Evolutionary conservation across 2,888 invertebrate genomes (phyloP).

Genomic region (Arrhopalites spinosus): DNA sequence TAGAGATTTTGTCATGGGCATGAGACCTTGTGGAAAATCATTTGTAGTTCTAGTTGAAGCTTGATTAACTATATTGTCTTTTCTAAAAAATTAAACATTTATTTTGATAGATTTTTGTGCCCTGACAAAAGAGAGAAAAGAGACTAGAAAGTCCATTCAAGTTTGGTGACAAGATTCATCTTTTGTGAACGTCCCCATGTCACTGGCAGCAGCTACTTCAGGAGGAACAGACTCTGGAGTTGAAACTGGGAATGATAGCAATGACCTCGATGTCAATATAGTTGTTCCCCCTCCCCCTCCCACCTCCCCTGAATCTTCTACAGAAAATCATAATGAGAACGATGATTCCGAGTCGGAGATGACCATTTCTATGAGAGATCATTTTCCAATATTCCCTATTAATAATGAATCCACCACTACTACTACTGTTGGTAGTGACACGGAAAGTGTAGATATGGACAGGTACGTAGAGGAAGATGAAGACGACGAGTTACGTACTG

Average conservation of each 20-base stretch:
- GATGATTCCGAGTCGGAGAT: slow-evolving; percentile 38
- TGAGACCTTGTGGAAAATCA: too few species aligned
- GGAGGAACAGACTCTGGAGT: slow-evolving; percentile 68
- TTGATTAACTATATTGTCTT: too few species aligned
- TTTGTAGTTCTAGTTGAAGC: too few species aligned
- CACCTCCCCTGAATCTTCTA: slow-evolving; percentile 45
- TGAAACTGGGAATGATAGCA: slow-evolving; percentile 74
- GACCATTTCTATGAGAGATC: slow-evolving; percentile 2
- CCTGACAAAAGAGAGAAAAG: too few species aligned
- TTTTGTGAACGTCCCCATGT: slow-evolving; percentile 19
- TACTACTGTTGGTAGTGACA: not conserved
- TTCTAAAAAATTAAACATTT: too few species aligned
- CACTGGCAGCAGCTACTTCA: slow-evolving; percentile 35
- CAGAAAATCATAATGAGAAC: slow-evolving; percentile 35
- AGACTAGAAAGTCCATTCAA: too few species aligned
- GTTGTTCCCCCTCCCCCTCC: slow-evolving; percentile 54
- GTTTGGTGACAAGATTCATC: not conserved
- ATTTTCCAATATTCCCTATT: not conserved
- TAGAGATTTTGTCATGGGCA: too few species aligned
- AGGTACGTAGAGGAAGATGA: slow-evolving; percentile 37
- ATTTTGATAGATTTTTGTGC: too few species aligned
- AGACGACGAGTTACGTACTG: slow-evolving; percentile 24
- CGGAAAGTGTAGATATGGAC: slow-evolving; percentile 39
- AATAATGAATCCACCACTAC: not conserved
- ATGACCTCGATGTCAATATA: slow-evolving; percentile 61